These are phyloP conservation scores for Ridgeia piscesae DNA, from an alignment of 1,140 invertebrate genomes.

Conservation along the genomic window DNA sequence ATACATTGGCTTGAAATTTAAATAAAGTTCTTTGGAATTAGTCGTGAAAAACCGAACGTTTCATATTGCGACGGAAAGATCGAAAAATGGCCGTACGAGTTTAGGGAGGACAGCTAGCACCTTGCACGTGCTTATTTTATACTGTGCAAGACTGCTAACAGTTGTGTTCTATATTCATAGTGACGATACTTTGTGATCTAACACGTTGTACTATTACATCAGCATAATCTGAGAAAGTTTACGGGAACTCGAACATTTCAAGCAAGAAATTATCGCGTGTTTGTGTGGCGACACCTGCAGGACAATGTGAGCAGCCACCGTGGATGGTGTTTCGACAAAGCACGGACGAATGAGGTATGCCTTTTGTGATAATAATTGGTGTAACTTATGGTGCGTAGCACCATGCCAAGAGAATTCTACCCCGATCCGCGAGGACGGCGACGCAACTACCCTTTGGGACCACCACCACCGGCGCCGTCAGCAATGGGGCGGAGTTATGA, in stretches of 20 bases:
- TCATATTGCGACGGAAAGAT: not conserved
- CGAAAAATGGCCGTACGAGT: not conserved
- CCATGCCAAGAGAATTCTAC: conserved; percentile 15
- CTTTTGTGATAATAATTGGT: not conserved
- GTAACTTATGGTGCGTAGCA: not conserved
- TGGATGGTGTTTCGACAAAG: conserved; percentile 4
- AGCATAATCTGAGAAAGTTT: not conserved
- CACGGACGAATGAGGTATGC: not conserved
- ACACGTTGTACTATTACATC: not conserved
- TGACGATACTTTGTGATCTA: not conserved
- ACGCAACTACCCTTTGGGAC: conserved; percentile 3
- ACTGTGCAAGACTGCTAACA: not conserved
- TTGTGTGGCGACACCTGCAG: conserved; percentile 3
- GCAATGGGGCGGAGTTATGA: conserved; percentile 5
- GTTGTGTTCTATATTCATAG: not conserved
- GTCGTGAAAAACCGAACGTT: not conserved
- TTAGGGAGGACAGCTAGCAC: not conserved
- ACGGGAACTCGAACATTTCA: not conserved
- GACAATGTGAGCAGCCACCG: not conserved
- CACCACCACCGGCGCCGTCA: not conserved
- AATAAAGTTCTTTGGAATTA: not conserved
- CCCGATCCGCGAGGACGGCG: not conserved
- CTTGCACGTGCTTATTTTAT: not conserved
- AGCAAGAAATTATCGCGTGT: not conserved
- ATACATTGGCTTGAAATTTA: not conserved